A percentile compares a stretch with the other conserved stretches of the same genome.
These are phyloP conservation scores for Corbicula japonica DNA, from an alignment of 2,888 invertebrate species.

Conservation along the genomic window DNA sequence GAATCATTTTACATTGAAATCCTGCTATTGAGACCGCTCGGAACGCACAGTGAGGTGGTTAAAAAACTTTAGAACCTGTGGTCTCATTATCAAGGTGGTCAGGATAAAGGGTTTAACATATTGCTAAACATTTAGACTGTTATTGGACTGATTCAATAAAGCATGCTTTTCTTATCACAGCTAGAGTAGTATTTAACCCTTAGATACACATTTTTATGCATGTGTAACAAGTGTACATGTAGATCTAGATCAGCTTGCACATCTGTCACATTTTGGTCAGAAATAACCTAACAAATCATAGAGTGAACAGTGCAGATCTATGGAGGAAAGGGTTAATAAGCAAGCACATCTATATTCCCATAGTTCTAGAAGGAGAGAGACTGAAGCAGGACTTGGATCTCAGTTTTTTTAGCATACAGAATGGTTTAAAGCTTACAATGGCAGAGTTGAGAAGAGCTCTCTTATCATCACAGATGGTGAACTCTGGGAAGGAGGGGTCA, in stretches of 20 bases:
- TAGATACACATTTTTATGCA: too few relatives aligned
- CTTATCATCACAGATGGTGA: constrained; percentile 54
- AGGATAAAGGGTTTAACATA: not conserved
- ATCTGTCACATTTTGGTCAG: too few relatives aligned
- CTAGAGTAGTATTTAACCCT: not conserved
- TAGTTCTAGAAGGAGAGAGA: constrained; percentile 47
- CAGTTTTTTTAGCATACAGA: constrained; percentile 52
- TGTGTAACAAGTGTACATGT: too few relatives aligned
- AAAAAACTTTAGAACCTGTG: not conserved
- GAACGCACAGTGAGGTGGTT: not conserved
- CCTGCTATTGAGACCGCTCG: too few relatives aligned
- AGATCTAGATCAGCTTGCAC: too few relatives aligned
- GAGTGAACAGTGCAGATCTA: too few relatives aligned
- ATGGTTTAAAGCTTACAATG: constrained; percentile 66
- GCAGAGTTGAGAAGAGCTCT: constrained; percentile 50
- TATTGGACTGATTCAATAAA: not conserved
- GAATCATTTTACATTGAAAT: too few relatives aligned
- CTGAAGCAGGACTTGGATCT: constrained; percentile 53
- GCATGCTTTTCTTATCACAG: not conserved
- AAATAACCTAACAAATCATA: too few relatives aligned
- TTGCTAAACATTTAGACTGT: not conserved
- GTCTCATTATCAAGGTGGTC: not conserved
- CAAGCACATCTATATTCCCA: constrained; percentile 42
- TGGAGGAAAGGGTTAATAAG: too few relatives aligned
- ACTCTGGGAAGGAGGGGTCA: constrained; percentile 50